phyloP scores from a whole-genome alignment of 2,888 invertebrate species.

The Asteroscopus sphinx region DNA sequence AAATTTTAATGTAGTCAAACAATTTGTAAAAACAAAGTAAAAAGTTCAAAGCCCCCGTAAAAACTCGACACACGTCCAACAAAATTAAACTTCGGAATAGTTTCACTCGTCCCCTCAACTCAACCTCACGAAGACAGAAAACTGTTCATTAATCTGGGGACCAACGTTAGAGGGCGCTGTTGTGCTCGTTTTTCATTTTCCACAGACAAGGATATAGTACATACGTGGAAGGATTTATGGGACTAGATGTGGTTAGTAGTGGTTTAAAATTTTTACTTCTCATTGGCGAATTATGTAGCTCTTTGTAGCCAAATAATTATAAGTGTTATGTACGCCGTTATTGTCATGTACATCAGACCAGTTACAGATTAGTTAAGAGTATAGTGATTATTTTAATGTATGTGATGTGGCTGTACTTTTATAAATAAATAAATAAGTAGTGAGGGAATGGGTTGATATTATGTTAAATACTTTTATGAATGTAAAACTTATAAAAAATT shows the following conservation, averaged over 20 bases:
- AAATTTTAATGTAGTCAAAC: not conserved
- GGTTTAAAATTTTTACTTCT: too few relatives aligned
- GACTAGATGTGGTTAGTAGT: conserved; percentile 18
- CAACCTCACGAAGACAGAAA: conserved; percentile 34
- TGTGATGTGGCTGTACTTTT: too few relatives aligned
- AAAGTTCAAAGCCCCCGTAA: not conserved
- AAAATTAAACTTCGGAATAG: conserved; percentile 17
- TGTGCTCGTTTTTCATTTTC: conserved; percentile 40
- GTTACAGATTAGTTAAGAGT: too few relatives aligned
- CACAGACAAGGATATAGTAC: conserved; percentile 32
- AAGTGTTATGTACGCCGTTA: too few relatives aligned
- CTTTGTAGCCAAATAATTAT: too few relatives aligned
- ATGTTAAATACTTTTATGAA: too few relatives aligned
- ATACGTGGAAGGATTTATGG: conserved; percentile 4
- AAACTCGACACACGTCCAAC: conserved; percentile 4
- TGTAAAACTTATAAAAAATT: too few relatives aligned
- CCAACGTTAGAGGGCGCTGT: conserved; percentile 10
- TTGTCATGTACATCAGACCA: too few relatives aligned
- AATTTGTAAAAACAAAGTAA: conserved; percentile 2
- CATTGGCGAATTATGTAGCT: too few relatives aligned
- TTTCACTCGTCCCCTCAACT: conserved; percentile 4
- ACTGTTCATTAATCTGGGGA: conserved; percentile 47
- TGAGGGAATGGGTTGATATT: too few relatives aligned
- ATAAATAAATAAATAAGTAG: too few relatives aligned
- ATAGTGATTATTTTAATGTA: too few relatives aligned